These are phyloP conservation scores for Caenorhabditis uteleia DNA, from an alignment of 2,888 invertebrate species.

Conservation along the genomic window DNA sequence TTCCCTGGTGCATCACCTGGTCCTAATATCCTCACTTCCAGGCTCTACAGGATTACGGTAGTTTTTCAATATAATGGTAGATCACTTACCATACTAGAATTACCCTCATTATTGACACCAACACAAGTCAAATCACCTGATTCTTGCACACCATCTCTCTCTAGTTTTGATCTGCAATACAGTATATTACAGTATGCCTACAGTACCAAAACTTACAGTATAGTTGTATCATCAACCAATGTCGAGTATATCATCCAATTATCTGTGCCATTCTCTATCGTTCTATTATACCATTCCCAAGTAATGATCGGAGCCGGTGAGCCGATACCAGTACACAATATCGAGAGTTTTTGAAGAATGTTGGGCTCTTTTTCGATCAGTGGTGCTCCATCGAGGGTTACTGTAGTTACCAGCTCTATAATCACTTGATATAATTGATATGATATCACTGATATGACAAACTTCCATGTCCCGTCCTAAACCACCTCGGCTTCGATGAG, in stretches of 20 bases:
- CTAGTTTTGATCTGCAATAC: constrained; percentile 32
- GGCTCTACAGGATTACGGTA: constrained; percentile 8
- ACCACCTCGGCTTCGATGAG: constrained; percentile 49
- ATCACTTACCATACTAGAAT: constrained; percentile 12
- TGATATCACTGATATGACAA: no score
- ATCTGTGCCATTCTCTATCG: constrained; percentile 29
- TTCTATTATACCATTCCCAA: constrained; percentile 46
- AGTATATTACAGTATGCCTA: not conserved
- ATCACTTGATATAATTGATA: no score
- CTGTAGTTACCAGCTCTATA: constrained; percentile 41
- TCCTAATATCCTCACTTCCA: constrained; percentile 28
- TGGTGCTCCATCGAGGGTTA: constrained; percentile 28
- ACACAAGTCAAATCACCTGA: constrained; percentile 32
- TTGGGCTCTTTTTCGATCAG: constrained; percentile 42
- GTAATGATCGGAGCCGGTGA: constrained; percentile 41
- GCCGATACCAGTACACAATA: constrained; percentile 43
- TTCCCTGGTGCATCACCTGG: constrained; percentile 39
- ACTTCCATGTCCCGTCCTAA: constrained; percentile 52
- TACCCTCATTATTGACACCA: constrained; percentile 37
- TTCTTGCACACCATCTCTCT: constrained; percentile 16
- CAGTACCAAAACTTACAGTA: constrained; percentile 9
- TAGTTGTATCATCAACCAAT: constrained; percentile 17
- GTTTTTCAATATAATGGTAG: not conserved
- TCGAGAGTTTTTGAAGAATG: constrained; percentile 20
- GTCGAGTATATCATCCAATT: constrained; percentile 32